Evolutionary conservation across 2,888 invertebrate species (phyloP).

Genomic region (Adela reaumurella): DNA sequence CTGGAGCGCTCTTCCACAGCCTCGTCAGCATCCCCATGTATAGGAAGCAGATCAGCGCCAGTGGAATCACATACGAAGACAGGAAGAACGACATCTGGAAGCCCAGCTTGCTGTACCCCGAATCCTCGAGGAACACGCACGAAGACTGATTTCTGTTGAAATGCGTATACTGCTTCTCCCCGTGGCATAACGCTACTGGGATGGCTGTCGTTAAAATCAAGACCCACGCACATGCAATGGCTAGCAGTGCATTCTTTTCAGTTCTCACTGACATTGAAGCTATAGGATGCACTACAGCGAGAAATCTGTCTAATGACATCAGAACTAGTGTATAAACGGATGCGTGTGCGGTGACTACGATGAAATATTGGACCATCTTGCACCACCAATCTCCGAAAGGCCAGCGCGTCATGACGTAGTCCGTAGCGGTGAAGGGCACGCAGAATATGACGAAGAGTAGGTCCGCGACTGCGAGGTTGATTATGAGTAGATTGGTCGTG

Average conservation of each 20-base stretch:
- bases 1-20: constrained; percentile 80
- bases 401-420: constrained; percentile 85
- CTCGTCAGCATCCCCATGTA: constrained; percentile 88
- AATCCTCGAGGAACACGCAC: constrained; percentile 64
- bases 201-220: constrained; percentile 75
- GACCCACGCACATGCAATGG: constrained; percentile 77
- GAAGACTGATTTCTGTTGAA: constrained; percentile 62
- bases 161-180: constrained; percentile 66
- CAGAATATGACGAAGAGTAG: constrained; percentile 89
- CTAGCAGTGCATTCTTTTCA: constrained; percentile 74
- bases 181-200: constrained; percentile 74
- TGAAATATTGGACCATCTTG: constrained; percentile 86
- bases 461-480: constrained; percentile 87
- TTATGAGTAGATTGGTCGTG: constrained; percentile 88
- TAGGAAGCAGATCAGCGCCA: constrained; percentile 80
- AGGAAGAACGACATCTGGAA: constrained; percentile 81
- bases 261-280: constrained; percentile 82
- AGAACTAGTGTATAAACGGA: constrained; percentile 91
- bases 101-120: constrained; percentile 57
- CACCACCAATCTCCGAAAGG: constrained; percentile 90
- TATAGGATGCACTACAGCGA: constrained; percentile 92
- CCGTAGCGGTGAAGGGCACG: constrained; percentile 90
- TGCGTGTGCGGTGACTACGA: constrained; percentile 88
- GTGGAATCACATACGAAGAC: constrained; percentile 84
- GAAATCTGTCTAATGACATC: constrained; percentile 88